These are phyloP conservation scores for Pseudococcus viburni DNA, from an alignment of 2,888 invertebrate species.

Conservation along the genomic window DNA sequence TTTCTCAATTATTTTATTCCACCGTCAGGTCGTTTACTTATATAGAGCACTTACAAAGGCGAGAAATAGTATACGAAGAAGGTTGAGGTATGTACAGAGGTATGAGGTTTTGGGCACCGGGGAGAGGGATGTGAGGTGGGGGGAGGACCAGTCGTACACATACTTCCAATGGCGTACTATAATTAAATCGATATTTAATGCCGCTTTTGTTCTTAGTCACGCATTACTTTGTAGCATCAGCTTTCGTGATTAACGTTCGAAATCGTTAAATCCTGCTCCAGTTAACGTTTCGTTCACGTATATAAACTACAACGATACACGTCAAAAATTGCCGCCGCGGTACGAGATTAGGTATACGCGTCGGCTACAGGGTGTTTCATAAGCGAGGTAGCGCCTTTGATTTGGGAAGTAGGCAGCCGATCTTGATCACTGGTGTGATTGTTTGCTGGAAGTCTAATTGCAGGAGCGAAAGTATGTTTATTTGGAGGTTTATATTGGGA, in stretches of 20 bases:
- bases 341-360: background rate
- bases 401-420: no score
- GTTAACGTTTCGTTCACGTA: background rate
- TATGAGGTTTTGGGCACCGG: background rate
- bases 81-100: background rate
- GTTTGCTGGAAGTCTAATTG: no score
- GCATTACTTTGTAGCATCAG: conserved; percentile 32
- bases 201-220: conserved; percentile 32
- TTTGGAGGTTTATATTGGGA: no score
- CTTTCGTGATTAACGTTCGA: conserved; percentile 39
- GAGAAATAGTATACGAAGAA: background rate
- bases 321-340: background rate
- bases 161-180: background rate
- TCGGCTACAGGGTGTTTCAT: no score
- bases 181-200: conserved; percentile 43
- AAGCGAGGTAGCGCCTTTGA: no score
- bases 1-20: conserved; percentile 25
- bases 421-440: no score
- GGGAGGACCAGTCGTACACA: background rate
- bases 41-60: background rate
- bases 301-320: conserved; percentile 13
- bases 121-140: background rate
- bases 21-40: background rate
- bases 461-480: no score
- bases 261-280: conserved; percentile 23